Base-by-base conservation (phyloP, 2,888 invertebrate species). In the Latrodectus elegans region DNA sequence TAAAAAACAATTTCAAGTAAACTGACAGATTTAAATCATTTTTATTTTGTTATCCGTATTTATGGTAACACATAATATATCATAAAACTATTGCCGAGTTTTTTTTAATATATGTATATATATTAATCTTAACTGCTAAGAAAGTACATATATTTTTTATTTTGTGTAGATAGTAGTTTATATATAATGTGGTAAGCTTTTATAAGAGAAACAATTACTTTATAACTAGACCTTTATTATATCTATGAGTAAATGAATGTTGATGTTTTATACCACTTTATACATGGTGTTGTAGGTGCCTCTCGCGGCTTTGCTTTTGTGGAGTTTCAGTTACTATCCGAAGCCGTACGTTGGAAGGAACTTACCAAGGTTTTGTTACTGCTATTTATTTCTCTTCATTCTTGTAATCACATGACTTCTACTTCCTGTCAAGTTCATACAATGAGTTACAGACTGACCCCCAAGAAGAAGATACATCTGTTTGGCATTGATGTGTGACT, bases 291-390 rank as follows among this genome's bases (percentile, higher is more conserved):
- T 89, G 86, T 86, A 89, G 89, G 89, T 89, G 83, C 83, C 73
- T 89, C 89, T 79, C 85, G 89, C 85, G 89, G 89, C 73, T 89
- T 89, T 86, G 89, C 89, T 79, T 97, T 97, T 95, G 96, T 97
- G 94, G 97, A 97, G 95, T 97, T 97, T 95, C 94, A 95, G 93
- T 95, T 95, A 93, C 94, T 96, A 93, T 95, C 95, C 93, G 96
- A 97, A 94, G 97, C 97, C 92, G 95, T 95, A 92, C 95, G 95
- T 92, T 97, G 97, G 96, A 97, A 97, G 96, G 96, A 97, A 93
- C 94, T 95, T 93, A 96, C 96, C 94, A 95, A 97, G 95, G 96
- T 96, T 95, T 90, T 89, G 89, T 88, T 90, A 83, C 76, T 85
- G 85, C 87, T 82, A 87, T 87, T 87, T 87, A 87, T 87, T 87